Percentiles rank a stretch among this genome's conserved stretches.
These are phyloP conservation scores for Bolborhynchus lineola DNA, from an alignment of 2,113 vertebrate genomes.

Conservation along the genomic window DNA sequence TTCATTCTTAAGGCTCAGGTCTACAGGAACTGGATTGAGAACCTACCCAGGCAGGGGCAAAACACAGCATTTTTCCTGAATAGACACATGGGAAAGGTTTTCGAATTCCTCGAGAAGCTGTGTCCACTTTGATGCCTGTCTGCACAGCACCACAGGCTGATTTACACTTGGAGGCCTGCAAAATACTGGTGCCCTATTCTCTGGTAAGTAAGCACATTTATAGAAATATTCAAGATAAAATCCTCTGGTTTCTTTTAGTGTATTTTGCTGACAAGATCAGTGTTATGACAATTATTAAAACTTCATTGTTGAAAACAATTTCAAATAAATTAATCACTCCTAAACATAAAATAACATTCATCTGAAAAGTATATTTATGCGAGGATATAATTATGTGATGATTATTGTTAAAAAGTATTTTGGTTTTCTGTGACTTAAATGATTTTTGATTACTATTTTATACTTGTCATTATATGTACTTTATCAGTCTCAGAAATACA, in stretches of 20 bases:
- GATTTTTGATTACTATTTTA: neutral
- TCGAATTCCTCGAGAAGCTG: neutral
- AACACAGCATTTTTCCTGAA: neutral
- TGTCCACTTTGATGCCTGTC: neutral
- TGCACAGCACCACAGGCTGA: neutral
- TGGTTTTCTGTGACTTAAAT: neutral
- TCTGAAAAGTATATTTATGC: neutral
- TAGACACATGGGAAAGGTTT: neutral
- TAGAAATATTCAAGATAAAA: neutral
- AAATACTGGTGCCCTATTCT: neutral
- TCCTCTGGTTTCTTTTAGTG: neutral
- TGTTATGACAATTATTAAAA: neutral
- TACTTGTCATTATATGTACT: neutral
- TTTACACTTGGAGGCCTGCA: neutral
- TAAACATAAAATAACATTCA: neutral
- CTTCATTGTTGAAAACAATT: neutral
- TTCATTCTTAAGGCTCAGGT: neutral
- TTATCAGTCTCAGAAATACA: neutral
- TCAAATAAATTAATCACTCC: neutral
- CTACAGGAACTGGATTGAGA: neutral
- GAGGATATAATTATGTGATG: neutral
- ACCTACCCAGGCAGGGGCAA: neutral
- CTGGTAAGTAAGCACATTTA: neutral
- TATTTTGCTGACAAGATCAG: neutral
- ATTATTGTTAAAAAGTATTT: neutral